Evolutionary conservation across 2,113 vertebrate genomes (phyloP), one percentile per base, ranked within the genome.

Genomic region (Vimba vimba): DNA sequence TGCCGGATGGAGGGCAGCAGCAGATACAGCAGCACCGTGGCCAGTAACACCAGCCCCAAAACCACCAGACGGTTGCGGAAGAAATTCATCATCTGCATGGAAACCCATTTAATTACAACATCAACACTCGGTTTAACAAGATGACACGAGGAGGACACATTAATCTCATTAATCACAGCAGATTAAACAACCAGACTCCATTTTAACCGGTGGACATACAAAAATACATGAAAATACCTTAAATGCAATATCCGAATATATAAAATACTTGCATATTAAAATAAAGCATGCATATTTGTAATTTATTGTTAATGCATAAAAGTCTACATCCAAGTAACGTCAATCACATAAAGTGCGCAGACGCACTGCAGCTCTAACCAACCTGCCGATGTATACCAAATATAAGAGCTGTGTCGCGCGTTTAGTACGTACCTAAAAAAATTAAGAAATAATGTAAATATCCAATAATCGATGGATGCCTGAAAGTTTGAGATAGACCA

Each of bases 11-110:
- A 91, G 0, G 96, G 97, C 79, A 97, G 94, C 77, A 97, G 93
- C 60, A 97, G 91, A 87, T 97, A 98, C 79, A 98, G 92, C 17
- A 97, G 90, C 4, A 98, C 66, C 0, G 96, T 93, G 86, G 96
- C 92, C 64, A 97, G 86, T 52, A 95, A 87, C 85, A 96, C 96
- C 82, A 98, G 90, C 43, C 95, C 93, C 91, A 97, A 91, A 59
- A 98, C 92, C 64, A 94, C 94, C 78, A 94, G 88, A 47, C 94
- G 95, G 92, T 95, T 93, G 45, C 96, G 95, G 85, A 92, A 91
- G 73, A 95, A 94, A 92, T 90, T 94, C 95, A 96, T 94, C 17
- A 86, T 88, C 30, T 55, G 78, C 76, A 3, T 59, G 87, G 74
- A 62, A 69, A 76, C 19, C 8, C 91, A 62, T 91, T 93, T 36